Evolutionary conservation across 2,113 vertebrate genomes (phyloP).

Genomic region (Zootoca vivipara): DNA sequence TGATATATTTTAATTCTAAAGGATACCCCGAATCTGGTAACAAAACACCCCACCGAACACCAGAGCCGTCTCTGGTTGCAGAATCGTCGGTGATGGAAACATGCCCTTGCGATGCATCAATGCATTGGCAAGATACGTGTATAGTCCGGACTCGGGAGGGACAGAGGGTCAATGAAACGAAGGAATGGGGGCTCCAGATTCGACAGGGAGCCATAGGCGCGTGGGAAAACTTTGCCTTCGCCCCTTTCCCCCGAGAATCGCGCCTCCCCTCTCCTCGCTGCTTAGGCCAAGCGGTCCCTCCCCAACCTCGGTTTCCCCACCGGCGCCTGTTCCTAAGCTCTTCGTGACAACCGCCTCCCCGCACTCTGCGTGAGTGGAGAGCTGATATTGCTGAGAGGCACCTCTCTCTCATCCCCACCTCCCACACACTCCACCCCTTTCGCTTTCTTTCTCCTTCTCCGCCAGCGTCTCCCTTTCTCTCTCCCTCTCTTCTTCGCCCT

Average conservation of each 20-base stretch:
- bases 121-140: not conserved
- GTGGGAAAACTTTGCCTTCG: not conserved
- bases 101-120: too few species aligned
- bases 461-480: conserved; percentile 56
- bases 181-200: not conserved
- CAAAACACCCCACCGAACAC: not conserved
- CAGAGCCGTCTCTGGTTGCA: not conserved
- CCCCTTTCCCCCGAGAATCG: too few species aligned
- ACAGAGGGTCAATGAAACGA: not conserved
- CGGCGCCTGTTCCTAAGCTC: too few species aligned
- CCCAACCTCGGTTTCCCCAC: not conserved
- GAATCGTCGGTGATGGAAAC: not conserved
- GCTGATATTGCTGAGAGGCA: conserved; percentile 11
- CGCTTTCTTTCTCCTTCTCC: conserved; percentile 65
- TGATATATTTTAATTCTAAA: not conserved
- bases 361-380: not conserved
- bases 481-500: conserved; percentile 49
- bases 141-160: not conserved
- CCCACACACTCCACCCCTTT: conserved; percentile 61
- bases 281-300: not conserved
- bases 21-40: not conserved
- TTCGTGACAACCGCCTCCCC: not conserved
- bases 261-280: not conserved
- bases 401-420: conserved; percentile 8
- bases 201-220: too few species aligned